Conservation (phyloP, 2,888 invertebrate genomes). For the Trichacis sp. region DNA sequence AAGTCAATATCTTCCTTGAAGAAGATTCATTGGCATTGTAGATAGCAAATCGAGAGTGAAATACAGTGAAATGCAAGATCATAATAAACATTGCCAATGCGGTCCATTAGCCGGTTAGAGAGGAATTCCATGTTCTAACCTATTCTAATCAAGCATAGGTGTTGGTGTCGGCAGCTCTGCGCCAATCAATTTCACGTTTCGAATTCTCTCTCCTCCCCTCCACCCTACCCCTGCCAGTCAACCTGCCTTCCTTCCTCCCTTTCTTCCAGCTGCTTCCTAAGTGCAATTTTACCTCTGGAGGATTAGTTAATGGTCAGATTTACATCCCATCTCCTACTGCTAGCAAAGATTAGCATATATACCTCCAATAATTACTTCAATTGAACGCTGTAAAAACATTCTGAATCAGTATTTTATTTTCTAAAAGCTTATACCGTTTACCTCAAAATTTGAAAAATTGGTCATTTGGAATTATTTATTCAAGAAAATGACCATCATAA, state of each 20-base stretch:
- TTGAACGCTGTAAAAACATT: no score
- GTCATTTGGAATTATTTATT: no score
- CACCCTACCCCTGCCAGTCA: slow-evolving; percentile 40
- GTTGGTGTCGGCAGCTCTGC: slow-evolving; percentile 53
- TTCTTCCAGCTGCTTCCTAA: slow-evolving; percentile 37
- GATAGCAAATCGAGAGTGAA: slow-evolving; percentile 58
- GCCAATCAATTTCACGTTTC: slow-evolving; percentile 65
- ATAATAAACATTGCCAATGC: slow-evolving; percentile 67
- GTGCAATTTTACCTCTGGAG: slow-evolving; percentile 60
- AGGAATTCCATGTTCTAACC: slow-evolving; percentile 64
- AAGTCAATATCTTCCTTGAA: no score
- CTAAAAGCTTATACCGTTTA: no score
- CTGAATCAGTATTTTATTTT: no score
- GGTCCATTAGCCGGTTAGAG: slow-evolving; percentile 68
- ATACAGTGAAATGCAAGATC: slow-evolving; percentile 63
- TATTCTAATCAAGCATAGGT: slow-evolving; percentile 65
- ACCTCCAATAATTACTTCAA: no score
- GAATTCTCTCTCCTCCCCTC: slow-evolving; percentile 60
- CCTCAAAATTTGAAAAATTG: no score
- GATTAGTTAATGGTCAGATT: slow-evolving; percentile 67
- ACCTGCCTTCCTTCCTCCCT: slow-evolving; percentile 31
- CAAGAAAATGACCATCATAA: no score
- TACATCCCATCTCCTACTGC: slow-evolving; percentile 50
- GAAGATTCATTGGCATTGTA: slow-evolving; percentile 65
- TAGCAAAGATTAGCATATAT: slow-evolving; percentile 26